A percentile compares a stretch with the other conserved stretches of the same genome.
phyloP scores from a whole-genome alignment of 1,140 invertebrate species.

The Drosophila rufa region DNA sequence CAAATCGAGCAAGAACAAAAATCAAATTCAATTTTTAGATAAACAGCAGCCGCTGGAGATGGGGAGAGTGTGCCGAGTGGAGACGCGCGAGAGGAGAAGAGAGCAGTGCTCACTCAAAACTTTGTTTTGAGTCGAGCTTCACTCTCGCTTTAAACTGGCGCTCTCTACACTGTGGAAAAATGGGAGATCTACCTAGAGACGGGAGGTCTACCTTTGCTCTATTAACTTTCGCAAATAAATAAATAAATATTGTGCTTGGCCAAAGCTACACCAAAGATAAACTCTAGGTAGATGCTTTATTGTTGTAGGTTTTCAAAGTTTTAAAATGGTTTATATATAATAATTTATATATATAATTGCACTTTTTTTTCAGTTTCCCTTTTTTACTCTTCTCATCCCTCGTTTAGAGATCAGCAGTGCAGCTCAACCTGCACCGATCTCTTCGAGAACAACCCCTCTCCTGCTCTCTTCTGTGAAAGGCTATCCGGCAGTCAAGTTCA shows the following conservation, averaged over 20 bases:
- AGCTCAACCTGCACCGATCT: conserved; percentile 14
- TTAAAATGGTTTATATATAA: neutral
- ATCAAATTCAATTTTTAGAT: conserved; percentile 47
- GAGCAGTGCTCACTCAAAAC: conserved; percentile 7
- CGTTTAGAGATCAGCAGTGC: conserved; percentile 5
- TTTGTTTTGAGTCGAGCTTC: conserved; percentile 14
- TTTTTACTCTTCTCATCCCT: neutral
- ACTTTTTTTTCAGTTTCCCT: neutral
- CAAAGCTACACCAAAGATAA: no score
- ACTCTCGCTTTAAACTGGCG: conserved; percentile 25
- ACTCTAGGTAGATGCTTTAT: no score
- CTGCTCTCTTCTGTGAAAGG: conserved; percentile 4
- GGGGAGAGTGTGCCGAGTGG: neutral
- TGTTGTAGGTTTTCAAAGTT: neutral
- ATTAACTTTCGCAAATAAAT: no score
- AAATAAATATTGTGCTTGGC: no score
- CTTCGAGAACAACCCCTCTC: neutral
- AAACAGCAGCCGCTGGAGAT: conserved; percentile 21
- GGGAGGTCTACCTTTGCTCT: no score
- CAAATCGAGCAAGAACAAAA: conserved; percentile 40
- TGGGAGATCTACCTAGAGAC: neutral
- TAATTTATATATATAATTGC: no score
- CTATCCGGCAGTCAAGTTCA: conserved; percentile 65
- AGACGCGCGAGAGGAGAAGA: neutral
- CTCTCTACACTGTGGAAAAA: conserved; percentile 1